Evolutionary conservation across 92 coral and sea anemone genomes (phyloP).

Genomic region (Epizoanthus scotinus): DNA sequence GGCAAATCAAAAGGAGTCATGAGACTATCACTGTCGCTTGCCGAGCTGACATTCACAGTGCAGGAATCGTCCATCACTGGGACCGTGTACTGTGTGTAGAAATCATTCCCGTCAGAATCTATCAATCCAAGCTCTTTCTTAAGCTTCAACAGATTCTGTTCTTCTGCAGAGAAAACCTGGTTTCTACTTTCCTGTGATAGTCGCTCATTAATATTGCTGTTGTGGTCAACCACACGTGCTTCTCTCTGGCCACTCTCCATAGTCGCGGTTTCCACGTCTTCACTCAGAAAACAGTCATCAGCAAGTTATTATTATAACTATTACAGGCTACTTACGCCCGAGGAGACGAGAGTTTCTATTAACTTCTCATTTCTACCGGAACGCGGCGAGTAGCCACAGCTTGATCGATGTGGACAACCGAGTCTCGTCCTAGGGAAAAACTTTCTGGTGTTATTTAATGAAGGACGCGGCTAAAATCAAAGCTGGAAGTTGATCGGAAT

Average conservation of each 20-base stretch:
- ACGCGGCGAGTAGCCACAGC: too few relatives aligned
- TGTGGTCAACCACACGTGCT: constrained; percentile 29
- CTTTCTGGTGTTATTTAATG: too few relatives aligned
- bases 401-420: too few relatives aligned
- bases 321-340: too few relatives aligned
- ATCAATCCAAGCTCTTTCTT: constrained; percentile 78
- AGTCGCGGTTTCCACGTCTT: background rate
- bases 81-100: constrained; percentile 43
- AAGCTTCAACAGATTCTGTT: constrained; percentile 72
- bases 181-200: constrained; percentile 42
- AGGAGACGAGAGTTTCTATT: too few relatives aligned
- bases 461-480: background rate
- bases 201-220: constrained; percentile 45
- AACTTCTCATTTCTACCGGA: too few relatives aligned
- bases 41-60: constrained; percentile 42
- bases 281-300: background rate
- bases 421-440: too few relatives aligned
- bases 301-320: background rate
- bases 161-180: constrained; percentile 59
- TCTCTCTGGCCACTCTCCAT: background rate
- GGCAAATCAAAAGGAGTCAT: constrained; percentile 83
- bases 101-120: constrained; percentile 55
- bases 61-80: constrained; percentile 39
- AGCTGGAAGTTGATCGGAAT: background rate
- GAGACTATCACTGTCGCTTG: constrained; percentile 42